Conservation (phyloP, 2,888 invertebrate genomes). For the Hoplodrina ambigua region DNA sequence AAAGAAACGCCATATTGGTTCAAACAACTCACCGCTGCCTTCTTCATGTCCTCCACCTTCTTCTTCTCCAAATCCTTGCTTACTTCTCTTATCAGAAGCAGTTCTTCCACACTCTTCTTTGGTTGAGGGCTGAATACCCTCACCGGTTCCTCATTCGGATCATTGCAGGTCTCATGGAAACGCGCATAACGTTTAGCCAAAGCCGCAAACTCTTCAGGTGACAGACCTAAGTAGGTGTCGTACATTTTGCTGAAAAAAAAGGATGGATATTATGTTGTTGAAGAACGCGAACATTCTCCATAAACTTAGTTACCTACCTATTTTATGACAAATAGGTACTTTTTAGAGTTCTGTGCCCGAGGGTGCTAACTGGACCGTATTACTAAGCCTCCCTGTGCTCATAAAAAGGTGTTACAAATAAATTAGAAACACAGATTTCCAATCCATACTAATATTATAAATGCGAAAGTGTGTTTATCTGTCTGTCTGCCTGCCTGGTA, state of each 20-base stretch:
- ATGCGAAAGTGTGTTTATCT: too few relatives aligned
- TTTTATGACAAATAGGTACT: too few relatives aligned
- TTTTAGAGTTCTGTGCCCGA: too few relatives aligned
- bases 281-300: too few relatives aligned
- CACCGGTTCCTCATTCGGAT: slow-evolving; percentile 58
- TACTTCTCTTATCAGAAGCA: slow-evolving; percentile 77
- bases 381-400: too few relatives aligned
- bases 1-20: neutral
- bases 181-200: slow-evolving; percentile 60
- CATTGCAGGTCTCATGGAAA: slow-evolving; percentile 58
- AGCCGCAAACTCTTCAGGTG: slow-evolving; percentile 56
- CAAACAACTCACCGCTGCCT: slow-evolving; percentile 67
- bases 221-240: slow-evolving; percentile 54
- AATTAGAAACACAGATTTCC: too few relatives aligned
- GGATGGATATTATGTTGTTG: too few relatives aligned
- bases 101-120: slow-evolving; percentile 65
- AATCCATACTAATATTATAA: too few relatives aligned
- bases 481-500: too few relatives aligned
- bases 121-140: slow-evolving; percentile 72
- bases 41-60: slow-evolving; percentile 78
- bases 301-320: too few relatives aligned
- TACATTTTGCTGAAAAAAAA: slow-evolving; percentile 39
- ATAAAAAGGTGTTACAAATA: too few relatives aligned
- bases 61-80: slow-evolving; percentile 76
- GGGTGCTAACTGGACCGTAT: too few relatives aligned